Conservation (phyloP, 2,888 invertebrate genomes). For the Drosophila austrosaltans region DNA sequence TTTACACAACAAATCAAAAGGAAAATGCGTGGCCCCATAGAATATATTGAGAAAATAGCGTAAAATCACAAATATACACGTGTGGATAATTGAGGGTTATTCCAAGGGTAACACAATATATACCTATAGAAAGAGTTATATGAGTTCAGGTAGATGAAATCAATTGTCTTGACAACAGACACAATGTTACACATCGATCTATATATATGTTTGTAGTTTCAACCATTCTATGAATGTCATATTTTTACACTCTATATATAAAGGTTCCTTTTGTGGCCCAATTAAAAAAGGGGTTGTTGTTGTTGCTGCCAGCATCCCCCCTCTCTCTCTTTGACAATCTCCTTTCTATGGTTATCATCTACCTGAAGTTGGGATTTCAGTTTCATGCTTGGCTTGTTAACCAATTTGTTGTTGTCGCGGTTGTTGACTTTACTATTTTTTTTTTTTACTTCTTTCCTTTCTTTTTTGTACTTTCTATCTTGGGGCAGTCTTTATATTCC, state of each 20-base stretch:
- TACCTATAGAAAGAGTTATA: conserved; percentile 17
- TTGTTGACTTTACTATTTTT: conserved; percentile 56
- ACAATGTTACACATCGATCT: conserved; percentile 35
- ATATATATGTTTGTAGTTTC: background rate
- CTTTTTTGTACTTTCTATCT: conserved; percentile 24
- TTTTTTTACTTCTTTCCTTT: conserved; percentile 24
- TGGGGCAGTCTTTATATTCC: conserved; percentile 29
- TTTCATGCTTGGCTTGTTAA: conserved; percentile 64
- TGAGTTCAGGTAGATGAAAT: conserved; percentile 39
- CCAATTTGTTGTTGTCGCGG: conserved; percentile 77
- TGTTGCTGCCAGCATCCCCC: background rate
- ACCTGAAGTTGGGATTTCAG: conserved; percentile 63
- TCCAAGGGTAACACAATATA: background rate
- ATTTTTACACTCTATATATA: conserved; percentile 41
- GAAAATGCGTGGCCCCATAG: conserved; percentile 46
- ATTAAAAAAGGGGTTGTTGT: conserved; percentile 51
- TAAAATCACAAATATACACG: conserved; percentile 11
- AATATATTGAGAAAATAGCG: conserved; percentile 18
- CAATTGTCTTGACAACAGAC: conserved; percentile 72
- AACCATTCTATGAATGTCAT: conserved; percentile 8
- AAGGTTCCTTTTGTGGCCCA: conserved; percentile 60
- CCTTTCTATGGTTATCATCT: conserved; percentile 14
- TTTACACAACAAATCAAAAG: conserved; percentile 64
- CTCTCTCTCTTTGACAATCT: conserved; percentile 30
- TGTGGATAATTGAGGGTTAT: conserved; percentile 25